Percentiles rank a stretch among this genome's conserved stretches.
These are phyloP conservation scores for Rhinoptilus africanus DNA, from an alignment of 2,113 vertebrate species.

Conservation along the genomic window DNA sequence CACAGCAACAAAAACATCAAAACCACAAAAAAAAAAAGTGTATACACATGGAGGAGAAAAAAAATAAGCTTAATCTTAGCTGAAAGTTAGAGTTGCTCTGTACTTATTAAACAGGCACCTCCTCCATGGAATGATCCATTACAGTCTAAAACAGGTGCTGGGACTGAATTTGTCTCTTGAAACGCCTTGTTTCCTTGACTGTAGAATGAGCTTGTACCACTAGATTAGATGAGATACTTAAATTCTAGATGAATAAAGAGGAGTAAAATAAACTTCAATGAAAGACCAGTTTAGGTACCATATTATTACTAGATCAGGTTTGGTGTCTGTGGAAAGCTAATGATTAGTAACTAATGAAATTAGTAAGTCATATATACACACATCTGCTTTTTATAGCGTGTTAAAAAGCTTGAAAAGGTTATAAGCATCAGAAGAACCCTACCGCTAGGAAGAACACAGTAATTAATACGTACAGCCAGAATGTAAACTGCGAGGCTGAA, in stretches of 20 bases:
- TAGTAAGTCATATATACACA: background rate
- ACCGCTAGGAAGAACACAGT: background rate
- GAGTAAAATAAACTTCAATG: background rate
- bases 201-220: background rate
- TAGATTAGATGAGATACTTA: background rate
- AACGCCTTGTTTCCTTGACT: background rate
- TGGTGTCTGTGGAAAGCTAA: background rate
- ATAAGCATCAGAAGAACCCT: background rate
- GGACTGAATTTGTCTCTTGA: background rate
- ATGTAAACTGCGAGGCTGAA: background rate
- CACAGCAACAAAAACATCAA: background rate
- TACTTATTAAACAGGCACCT: background rate
- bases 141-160: background rate
- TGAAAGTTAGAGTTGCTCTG: background rate
- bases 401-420: background rate
- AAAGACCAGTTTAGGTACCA: background rate
- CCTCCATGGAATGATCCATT: background rate
- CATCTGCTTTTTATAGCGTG: background rate
- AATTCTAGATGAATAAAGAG: background rate
- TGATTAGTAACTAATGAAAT: background rate
- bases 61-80: background rate
- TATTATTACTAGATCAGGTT: background rate
- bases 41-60: background rate
- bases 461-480: rapidly evolving
- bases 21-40: background rate